Evolutionary conservation across 2,113 vertebrate species (phyloP), one percentile per base, ranked within the genome.

Genomic region (Engystomops pustulosus): DNA sequence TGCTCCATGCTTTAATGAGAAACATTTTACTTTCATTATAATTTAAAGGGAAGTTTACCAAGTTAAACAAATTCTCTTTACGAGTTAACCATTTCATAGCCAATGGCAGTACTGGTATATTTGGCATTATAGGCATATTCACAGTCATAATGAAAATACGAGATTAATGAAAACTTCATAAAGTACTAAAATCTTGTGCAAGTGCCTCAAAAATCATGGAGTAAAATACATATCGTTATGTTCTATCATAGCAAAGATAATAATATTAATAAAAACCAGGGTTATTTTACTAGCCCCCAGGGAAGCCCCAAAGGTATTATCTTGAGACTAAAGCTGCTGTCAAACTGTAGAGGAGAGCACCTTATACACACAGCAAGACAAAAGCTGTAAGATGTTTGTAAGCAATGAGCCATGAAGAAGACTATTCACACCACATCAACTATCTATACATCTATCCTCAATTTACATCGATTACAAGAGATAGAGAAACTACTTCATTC

Each of bases 401-500:
- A 67, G 72, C 86, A 86, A 83, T 81, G 89, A 89, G 84, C 87
- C 86, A 80, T 88, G 86, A 80, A 88, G 45, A 55, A 72, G 20
- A 80, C 80, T 27, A 86, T 87, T 36, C 86, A 47, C 72, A 41
- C 38, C 38, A 41, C 38, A 41, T 41, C 38, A 41, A 41, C 38
- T 41, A 41, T 5, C 38, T 41, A 25, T 27, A 71, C 76, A 83
- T 84, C 86, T 87, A 80, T 87, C 68, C 80, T 88, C 89, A 86
- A 87, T 88, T 88, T 90, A 88, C 90, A 81, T 47, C 85, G 86
- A 88, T 89, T 89, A 87, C 83, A 82, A 69, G 53, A 85, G 85
- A 81, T 87, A 80, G 78, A 84, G 79, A 81, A 86, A 87, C 88
- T 87, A 83, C 32, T 82, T 65, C 55, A n/a, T n/a, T n/a, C n/a